Conservation (phyloP, 2,888 invertebrate genomes). For the Tinea trinotella region DNA sequence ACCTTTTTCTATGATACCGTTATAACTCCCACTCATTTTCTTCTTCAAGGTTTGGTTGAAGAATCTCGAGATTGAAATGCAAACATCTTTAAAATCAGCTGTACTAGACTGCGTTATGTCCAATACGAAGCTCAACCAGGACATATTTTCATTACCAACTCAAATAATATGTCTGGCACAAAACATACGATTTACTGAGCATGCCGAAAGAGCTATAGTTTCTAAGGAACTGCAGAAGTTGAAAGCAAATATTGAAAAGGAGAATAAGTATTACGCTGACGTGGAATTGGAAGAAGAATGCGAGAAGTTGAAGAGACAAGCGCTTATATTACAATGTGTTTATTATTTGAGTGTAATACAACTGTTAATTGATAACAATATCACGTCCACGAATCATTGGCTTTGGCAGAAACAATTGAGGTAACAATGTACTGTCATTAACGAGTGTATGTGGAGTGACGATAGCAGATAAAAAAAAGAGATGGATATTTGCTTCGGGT, state of each 20-base stretch:
- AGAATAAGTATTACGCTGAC: slow-evolving; percentile 62
- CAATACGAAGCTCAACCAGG: slow-evolving; percentile 58
- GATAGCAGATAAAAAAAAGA: too few relatives aligned
- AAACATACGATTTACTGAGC: slow-evolving; percentile 87
- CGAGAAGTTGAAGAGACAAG: slow-evolving; percentile 89
- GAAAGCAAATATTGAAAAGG: slow-evolving; percentile 61
- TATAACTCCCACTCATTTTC: too few relatives aligned
- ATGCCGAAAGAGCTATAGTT: slow-evolving; percentile 85
- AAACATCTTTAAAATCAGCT: slow-evolving; percentile 75
- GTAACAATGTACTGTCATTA: slow-evolving; percentile 49
- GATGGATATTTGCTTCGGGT: too few relatives aligned
- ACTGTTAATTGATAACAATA: slow-evolving; percentile 78
- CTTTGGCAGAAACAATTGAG: slow-evolving; percentile 95
- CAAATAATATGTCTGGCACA: slow-evolving; percentile 90
- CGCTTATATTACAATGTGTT: slow-evolving; percentile 93
- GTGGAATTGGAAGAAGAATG: slow-evolving; percentile 71
- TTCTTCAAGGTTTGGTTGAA: slow-evolving; percentile 84
- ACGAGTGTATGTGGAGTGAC: too few relatives aligned
- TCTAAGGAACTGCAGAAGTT: slow-evolving; percentile 74
- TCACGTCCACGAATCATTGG: slow-evolving; percentile 84
- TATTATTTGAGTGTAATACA: slow-evolving; percentile 90
- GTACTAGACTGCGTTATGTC: slow-evolving; percentile 70
- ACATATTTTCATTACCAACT: slow-evolving; percentile 72
- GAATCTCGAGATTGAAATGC: slow-evolving; percentile 87
- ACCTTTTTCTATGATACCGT: too few relatives aligned